Base-by-base conservation (phyloP, 2,797 vertebrate species). In the Tiaroga cobitis region DNA sequence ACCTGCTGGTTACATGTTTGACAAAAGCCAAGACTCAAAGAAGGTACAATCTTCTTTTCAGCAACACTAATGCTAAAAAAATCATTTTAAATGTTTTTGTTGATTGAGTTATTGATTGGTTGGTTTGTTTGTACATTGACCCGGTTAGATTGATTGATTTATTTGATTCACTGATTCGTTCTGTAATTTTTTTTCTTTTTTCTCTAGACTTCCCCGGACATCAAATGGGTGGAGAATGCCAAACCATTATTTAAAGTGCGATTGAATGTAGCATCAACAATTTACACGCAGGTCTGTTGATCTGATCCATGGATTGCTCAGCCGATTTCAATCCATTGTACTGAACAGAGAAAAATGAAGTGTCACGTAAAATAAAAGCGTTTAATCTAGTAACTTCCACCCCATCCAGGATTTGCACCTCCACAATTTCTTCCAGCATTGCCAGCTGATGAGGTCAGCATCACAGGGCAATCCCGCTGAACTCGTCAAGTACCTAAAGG, bases 401-500 rank as follows among this genome's bases (percentile, higher is more conserved):
- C 34, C 39, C 85, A 82, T 89, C 18, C 90, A 99, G 98, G 98
- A 99, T 92, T 94, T 97, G 87, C 97, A 99, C 82, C 95, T 99
- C 61, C 95, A 99, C 89, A 98, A 97, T 84, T 99, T 99, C 94
- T 99, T 98, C 95, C 96, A 97, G 86, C 95, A 97, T 91, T 99
- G 97, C 93, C 97, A 99, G 91, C 92, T 95, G 91, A 96, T 97
- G 91, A 96, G 93, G 89, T 93, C 92, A 0, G 94, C 95, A n/a
- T 94, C 96, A 0, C 96, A 97, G 88, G 96, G 94, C 65, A 96
- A 93, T 91, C 94, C 94, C 19, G 96, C 96, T 76, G 97, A 99
- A 51, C 97, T 99, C 3, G 92, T 99, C 88, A 99, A 98, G 93
- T 97, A 96, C 94, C 94, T 99, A 65, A 99, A 99, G 97, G 98